Evolutionary conservation across 2,888 invertebrate species (phyloP), one percentile per base, ranked within the genome.

Genomic region (Augiades crinisus): DNA sequence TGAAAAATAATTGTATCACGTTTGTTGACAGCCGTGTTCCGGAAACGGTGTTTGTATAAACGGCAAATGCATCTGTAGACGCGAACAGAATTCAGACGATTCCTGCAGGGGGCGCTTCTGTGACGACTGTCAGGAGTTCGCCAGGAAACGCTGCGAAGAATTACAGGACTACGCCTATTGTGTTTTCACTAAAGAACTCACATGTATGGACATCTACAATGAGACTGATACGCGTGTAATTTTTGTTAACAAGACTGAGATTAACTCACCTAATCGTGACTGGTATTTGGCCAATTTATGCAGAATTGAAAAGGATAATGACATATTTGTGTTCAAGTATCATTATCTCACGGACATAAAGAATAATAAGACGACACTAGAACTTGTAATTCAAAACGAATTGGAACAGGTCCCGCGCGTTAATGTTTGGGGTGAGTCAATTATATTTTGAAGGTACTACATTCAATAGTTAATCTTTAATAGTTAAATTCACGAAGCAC

Each of bases 101-200:
- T 76, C 75, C 7, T 92, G 91, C 59, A 84, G 82, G 0, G 93
- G 93, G 6, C 74, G 75, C 27, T 94, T 90, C 59, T 96, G 96
- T 71, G 94, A 95, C 59, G 91, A 91, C 44, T 95, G 95, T 65
- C 91, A 93, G 0, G 92, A 93, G 0, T 95, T 95, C 67, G 90
- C 91, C 0, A 91, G 91, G 1, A 81, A 90, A 58, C 90, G 92
- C 59, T 96, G 96, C 72, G 90, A 92, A 45, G 92, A 93, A 57
- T 90, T 95, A 52, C 91, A 92, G 62, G 89, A 91, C 21, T 95
- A 95, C 67, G 95, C 95, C 0, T 91, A 93, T 67, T 96, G 96
- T 38, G 70, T 72, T 31, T 66, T 67, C 47, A 47, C 61, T 3
- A 55, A 67, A 6, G 60, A 72, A 61, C 53, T 58, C 0, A 38